phyloP scores from a whole-genome alignment of 2,888 invertebrate species.

The Phalangium opilio region DNA sequence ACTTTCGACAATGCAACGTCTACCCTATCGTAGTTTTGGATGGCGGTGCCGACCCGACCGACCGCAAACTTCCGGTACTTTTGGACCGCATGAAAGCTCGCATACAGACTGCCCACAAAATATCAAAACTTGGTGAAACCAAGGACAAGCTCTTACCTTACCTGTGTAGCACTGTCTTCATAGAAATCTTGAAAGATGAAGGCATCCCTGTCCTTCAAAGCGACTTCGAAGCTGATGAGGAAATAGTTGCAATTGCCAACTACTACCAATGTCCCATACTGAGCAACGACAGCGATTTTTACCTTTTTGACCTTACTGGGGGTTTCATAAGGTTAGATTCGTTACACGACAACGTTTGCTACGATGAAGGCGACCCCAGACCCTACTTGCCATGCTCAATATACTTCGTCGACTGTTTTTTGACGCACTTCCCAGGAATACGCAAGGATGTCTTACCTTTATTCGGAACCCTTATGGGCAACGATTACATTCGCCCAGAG shows the following conservation, averaged over 20 bases:
- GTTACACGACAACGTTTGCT: constrained; percentile 12
- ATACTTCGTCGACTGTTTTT: constrained; percentile 53
- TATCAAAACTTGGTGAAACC: constrained; percentile 31
- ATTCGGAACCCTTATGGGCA: constrained; percentile 67
- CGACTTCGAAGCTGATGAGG: constrained; percentile 77
- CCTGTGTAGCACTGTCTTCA: constrained; percentile 55
- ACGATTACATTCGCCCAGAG: constrained; percentile 59
- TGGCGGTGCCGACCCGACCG: constrained; percentile 42
- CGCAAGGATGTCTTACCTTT: constrained; percentile 54
- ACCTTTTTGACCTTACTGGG: constrained; percentile 56
- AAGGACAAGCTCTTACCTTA: constrained; percentile 48
- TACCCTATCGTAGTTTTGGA: constrained; percentile 60
- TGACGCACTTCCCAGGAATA: constrained; percentile 47
- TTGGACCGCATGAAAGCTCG: constrained; percentile 20
- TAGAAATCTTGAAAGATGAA: constrained; percentile 48
- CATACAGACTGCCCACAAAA: constrained; percentile 16
- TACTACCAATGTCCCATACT: constrained; percentile 66
- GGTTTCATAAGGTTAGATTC: constrained; percentile 54
- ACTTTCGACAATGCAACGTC: constrained; percentile 35
- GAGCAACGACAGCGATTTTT: constrained; percentile 89
- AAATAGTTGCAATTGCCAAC: constrained; percentile 65
- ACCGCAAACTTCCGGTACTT: constrained; percentile 51
- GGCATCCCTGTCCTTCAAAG: constrained; percentile 48
- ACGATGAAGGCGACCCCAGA: constrained; percentile 4
- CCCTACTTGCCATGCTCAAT: constrained; percentile 47